Evolutionary conservation across 37 sponge, comb jelly and placozoan genomes (phyloP).

Genomic region (Sycon ciliatum): DNA sequence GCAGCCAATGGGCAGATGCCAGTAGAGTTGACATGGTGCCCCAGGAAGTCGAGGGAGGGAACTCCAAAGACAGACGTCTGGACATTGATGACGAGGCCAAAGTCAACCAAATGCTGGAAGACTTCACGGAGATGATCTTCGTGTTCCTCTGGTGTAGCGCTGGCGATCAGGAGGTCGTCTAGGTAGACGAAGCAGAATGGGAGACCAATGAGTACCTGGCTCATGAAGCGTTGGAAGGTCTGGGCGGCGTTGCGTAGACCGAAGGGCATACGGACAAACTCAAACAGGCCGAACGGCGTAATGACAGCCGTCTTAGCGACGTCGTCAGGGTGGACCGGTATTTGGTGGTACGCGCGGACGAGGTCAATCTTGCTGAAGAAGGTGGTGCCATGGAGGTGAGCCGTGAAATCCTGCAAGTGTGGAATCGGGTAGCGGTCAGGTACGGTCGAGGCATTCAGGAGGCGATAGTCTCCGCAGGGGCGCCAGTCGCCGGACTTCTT

Average conservation of each 20-base stretch:
- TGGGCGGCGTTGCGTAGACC: too few species aligned
- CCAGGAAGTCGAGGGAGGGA: constrained; percentile 27
- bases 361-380: constrained; percentile 53
- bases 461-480: constrained; percentile 63
- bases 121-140: constrained; percentile 30
- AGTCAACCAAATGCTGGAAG: constrained; percentile 17
- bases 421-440: constrained; percentile 59
- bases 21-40: constrained; percentile 27
- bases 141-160: constrained; percentile 39
- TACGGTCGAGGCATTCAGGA: constrained; percentile 40
- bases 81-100: constrained; percentile 32
- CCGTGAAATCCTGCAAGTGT: constrained; percentile 52
- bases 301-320: too few species aligned
- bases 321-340: constrained; percentile 36
- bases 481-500: too few species aligned
- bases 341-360: too few species aligned
- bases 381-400: constrained; percentile 32
- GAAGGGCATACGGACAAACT: too few species aligned
- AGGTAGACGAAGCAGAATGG: constrained; percentile 41
- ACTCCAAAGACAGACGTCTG: constrained; percentile 23
- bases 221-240: too few species aligned
- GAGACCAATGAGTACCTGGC: constrained; percentile 44
- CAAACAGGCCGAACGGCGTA: too few species aligned
- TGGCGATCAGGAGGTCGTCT: constrained; percentile 44
- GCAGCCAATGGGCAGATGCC: constrained; percentile 23